These are phyloP conservation scores for Mobula hypostoma DNA, from an alignment of 2,113 vertebrate species.

Conservation along the genomic window DNA sequence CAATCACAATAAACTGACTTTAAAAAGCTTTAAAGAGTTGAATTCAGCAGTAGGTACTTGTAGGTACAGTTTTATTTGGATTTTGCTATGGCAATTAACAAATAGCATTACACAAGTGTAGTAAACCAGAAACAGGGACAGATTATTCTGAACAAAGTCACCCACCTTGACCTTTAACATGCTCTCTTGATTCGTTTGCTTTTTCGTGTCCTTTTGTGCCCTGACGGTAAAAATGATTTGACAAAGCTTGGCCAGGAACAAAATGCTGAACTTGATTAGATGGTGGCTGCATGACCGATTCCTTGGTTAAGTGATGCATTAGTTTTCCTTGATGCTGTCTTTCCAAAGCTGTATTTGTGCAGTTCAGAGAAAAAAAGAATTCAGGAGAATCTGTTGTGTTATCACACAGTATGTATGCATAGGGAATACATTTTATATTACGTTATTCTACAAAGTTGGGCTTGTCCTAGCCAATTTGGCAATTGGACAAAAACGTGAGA, in stretches of 20 bases:
- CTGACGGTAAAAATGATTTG: not conserved
- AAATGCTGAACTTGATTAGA: conserved; percentile 20
- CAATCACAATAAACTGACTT: not conserved
- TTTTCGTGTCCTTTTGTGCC: not conserved
- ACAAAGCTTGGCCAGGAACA: not conserved
- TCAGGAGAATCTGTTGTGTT: not conserved
- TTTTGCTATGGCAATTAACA: not conserved
- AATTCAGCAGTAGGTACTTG: not conserved
- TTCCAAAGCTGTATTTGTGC: not conserved
- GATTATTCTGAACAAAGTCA: not conserved
- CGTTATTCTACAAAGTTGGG: not conserved
- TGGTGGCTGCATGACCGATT: not conserved
- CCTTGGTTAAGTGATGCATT: not conserved
- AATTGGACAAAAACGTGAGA: not conserved
- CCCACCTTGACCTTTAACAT: not conserved
- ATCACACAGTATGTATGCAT: not conserved
- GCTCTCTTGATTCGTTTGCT: not conserved
- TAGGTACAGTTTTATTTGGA: not conserved
- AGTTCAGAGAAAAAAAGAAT: not conserved
- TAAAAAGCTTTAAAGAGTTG: not conserved
- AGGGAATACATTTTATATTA: not conserved
- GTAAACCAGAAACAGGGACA: not conserved
- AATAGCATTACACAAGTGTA: not conserved
- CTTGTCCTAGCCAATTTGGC: not conserved
- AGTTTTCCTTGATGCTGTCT: not conserved